phyloP scores from a whole-genome alignment of 2,888 invertebrate genomes.

The Reticulitermes lucifugus region DNA sequence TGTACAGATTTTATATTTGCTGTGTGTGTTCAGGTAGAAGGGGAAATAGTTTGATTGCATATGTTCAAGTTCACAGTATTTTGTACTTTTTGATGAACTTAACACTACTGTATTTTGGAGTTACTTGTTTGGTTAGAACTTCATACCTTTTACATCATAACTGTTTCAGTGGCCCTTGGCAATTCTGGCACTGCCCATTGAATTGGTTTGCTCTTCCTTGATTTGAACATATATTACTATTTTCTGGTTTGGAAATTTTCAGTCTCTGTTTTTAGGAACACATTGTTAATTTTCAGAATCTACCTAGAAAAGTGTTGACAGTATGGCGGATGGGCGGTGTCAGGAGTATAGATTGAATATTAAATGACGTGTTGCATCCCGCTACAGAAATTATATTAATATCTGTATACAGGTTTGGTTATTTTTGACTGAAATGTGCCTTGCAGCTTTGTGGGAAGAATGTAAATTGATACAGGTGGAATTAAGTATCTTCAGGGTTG shows the following conservation, averaged over 20 bases:
- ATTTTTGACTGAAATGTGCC: slow-evolving; percentile 27
- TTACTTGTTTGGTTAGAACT: slow-evolving; percentile 16
- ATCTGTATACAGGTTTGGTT: background rate
- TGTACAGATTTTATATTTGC: slow-evolving; percentile 45
- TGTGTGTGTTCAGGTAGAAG: background rate
- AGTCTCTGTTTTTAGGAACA: background rate
- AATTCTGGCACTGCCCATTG: background rate
- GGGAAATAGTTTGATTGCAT: slow-evolving; percentile 2
- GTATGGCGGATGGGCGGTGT: background rate
- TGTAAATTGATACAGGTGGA: background rate
- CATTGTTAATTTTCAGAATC: background rate
- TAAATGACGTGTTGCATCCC: background rate
- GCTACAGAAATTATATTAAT: background rate
- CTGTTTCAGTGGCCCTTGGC: background rate
- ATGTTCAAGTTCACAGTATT: slow-evolving; percentile 46
- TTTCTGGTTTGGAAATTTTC: background rate
- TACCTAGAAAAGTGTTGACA: background rate
- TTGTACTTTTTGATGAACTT: slow-evolving; percentile 50
- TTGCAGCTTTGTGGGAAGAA: background rate
- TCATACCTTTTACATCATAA: background rate
- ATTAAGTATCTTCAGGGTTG: background rate
- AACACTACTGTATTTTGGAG: slow-evolving; percentile 13
- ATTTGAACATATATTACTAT: background rate
- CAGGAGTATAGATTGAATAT: background rate
- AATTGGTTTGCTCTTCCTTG: background rate